phyloP scores from a whole-genome alignment of 2,888 invertebrate genomes.

The Hypena proboscidalis region DNA sequence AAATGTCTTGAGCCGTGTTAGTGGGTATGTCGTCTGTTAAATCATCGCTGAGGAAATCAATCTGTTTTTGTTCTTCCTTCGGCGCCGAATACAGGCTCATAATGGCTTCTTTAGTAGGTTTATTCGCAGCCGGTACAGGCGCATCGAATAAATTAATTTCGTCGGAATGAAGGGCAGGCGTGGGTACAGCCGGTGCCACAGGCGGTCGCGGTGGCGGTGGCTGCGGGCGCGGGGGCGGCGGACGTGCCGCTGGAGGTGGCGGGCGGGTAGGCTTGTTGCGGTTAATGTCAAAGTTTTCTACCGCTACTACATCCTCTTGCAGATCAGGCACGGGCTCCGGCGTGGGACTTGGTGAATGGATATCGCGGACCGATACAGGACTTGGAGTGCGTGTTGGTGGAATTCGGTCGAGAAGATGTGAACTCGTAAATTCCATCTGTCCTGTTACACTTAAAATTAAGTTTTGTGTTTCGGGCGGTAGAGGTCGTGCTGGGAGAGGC shows the following conservation, averaged over 20 bases:
- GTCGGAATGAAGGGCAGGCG: conserved; percentile 58
- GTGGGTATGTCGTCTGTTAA: conserved; percentile 66
- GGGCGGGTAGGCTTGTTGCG: conserved; percentile 67
- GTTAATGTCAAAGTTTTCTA: conserved; percentile 71
- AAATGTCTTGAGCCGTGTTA: conserved; percentile 38
- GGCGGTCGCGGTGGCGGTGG: conserved; percentile 78
- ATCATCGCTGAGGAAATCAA: conserved; percentile 86
- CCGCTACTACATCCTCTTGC: conserved; percentile 44
- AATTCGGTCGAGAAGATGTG: conserved; percentile 92
- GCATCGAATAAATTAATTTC: conserved; percentile 86
- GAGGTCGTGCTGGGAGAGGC: conserved; percentile 84
- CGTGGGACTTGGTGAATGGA: conserved; percentile 94
- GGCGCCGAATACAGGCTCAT: conserved; percentile 84
- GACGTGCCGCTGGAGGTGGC: conserved; percentile 63
- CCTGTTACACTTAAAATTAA: conserved; percentile 94
- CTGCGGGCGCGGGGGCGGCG: conserved; percentile 75
- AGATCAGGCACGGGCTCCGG: conserved; percentile 83
- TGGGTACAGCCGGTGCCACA: neutral
- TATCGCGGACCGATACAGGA: conserved; percentile 92
- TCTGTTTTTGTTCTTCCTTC: conserved; percentile 72
- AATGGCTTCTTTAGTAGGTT: conserved; percentile 86
- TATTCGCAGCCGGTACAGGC: conserved; percentile 76
- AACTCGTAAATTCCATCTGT: conserved; percentile 94
- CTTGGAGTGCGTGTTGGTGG: conserved; percentile 95
- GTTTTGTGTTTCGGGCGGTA: conserved; percentile 93